These are phyloP conservation scores for Clarias batrachus DNA, from an alignment of 2,113 vertebrate genomes.

Conservation along the genomic window DNA sequence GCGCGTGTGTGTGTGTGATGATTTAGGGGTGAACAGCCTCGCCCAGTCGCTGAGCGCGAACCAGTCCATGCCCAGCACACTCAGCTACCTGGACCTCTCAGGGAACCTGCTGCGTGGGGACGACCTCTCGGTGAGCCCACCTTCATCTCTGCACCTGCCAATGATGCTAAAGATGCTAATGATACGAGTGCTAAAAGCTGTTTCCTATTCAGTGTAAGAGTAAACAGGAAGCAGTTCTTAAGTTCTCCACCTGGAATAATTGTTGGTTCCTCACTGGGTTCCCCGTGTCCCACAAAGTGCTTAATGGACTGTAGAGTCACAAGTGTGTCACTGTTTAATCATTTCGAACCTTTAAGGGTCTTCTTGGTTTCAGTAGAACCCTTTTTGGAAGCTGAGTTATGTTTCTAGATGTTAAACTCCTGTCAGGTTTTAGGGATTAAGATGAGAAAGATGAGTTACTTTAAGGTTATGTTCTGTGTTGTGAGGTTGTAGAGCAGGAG, in stretches of 20 bases:
- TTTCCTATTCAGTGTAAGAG: neutral
- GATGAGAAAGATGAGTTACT: neutral
- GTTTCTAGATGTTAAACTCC: neutral
- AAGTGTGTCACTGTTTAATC: neutral
- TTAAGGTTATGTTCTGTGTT: neutral
- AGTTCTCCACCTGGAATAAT: neutral
- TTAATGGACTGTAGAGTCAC: neutral
- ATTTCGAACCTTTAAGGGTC: neutral
- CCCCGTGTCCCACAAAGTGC: neutral
- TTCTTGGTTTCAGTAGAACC: neutral
- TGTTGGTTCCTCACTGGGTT: neutral
- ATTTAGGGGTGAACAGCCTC: conserved; percentile 84
- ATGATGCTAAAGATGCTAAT: neutral
- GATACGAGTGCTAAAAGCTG: neutral
- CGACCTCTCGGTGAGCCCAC: conserved; percentile 78
- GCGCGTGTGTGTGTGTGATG: conserved; percentile 4
- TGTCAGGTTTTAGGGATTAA: neutral
- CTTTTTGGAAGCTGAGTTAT: neutral
- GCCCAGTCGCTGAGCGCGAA: conserved; percentile 86
- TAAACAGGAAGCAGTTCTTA: neutral
- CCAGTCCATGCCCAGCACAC: conserved; percentile 73
- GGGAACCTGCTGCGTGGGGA: conserved; percentile 82
- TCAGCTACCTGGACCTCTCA: conserved; percentile 84
- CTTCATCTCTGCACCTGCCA: neutral
- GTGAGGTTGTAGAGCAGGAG: too few relatives aligned